Conservation (phyloP, 2,113 vertebrate genomes). For the Apodemus sylvaticus region DNA sequence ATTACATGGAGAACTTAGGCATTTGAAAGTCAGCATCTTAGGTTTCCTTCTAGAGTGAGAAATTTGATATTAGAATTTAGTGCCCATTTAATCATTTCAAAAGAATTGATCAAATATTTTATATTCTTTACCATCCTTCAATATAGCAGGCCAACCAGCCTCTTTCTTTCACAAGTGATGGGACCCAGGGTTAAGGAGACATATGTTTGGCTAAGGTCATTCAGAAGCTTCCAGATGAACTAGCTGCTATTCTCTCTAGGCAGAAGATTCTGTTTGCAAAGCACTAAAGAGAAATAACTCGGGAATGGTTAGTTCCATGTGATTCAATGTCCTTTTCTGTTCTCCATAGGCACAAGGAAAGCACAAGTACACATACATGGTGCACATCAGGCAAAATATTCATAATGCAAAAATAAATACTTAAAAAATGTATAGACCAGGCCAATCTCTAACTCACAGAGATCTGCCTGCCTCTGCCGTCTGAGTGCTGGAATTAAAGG, state of each 20-base stretch:
- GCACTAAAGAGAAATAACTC: neutral
- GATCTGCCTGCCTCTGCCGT: neutral
- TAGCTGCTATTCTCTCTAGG: neutral
- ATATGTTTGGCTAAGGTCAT: neutral
- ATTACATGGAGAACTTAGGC: neutral
- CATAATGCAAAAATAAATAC: neutral
- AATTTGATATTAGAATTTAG: neutral
- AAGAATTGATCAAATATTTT: neutral
- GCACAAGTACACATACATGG: neutral
- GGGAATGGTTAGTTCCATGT: neutral
- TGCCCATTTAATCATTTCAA: neutral
- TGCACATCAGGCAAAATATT: neutral
- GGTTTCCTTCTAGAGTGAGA: neutral
- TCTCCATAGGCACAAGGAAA: neutral
- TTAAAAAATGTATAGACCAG: neutral
- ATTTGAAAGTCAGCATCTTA: neutral
- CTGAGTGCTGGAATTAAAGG: neutral
- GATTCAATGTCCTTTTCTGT: neutral
- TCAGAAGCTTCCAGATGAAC: neutral
- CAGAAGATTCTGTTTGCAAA: neutral
- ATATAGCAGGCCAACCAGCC: neutral
- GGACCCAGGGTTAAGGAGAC: neutral
- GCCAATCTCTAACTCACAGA: neutral
- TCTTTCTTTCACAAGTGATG: neutral
- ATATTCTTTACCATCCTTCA: neutral